Conservation (phyloP, 2,888 invertebrate genomes). For the Deroplatys truncata region DNA sequence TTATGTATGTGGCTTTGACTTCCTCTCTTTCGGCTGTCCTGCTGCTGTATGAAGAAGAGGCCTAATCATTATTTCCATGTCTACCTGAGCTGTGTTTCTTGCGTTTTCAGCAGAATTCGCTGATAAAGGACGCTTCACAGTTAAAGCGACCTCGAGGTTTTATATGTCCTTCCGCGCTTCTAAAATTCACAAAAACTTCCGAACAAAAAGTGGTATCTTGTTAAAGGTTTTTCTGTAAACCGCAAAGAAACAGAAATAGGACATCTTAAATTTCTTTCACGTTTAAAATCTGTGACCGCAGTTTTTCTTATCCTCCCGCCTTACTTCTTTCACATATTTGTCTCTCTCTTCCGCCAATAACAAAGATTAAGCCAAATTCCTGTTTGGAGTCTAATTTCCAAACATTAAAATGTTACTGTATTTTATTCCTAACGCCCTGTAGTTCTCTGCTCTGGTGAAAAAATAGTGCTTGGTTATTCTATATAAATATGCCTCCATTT, state of each 20-base stretch:
- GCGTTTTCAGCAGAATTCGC: not conserved
- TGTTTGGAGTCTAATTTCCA: too few species aligned
- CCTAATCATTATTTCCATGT: not conserved
- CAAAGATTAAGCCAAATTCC: too few species aligned
- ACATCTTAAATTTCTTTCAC: not conserved
- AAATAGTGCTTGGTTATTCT: too few species aligned
- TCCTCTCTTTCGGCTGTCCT: not conserved
- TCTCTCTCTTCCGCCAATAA: too few species aligned
- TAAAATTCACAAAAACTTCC: not conserved
- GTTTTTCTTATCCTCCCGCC: too few species aligned
- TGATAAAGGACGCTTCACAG: not conserved
- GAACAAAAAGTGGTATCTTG: not conserved
- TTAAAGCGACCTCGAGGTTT: not conserved
- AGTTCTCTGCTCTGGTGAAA: too few species aligned
- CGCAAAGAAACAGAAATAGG: not conserved
- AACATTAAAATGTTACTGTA: too few species aligned
- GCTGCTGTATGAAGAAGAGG: not conserved
- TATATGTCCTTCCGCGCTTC: not conserved
- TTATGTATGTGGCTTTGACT: not conserved
- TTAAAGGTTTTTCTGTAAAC: not conserved
- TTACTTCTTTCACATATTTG: too few species aligned
- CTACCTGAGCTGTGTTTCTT: not conserved
- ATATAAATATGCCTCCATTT: too few species aligned
- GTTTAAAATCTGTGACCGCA: too few species aligned
- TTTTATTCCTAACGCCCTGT: too few species aligned